A percentile compares a stretch with the other conserved stretches of the same genome.
phyloP scores from a whole-genome alignment of 2,113 vertebrate species.

The Apaloderma vittatum region DNA sequence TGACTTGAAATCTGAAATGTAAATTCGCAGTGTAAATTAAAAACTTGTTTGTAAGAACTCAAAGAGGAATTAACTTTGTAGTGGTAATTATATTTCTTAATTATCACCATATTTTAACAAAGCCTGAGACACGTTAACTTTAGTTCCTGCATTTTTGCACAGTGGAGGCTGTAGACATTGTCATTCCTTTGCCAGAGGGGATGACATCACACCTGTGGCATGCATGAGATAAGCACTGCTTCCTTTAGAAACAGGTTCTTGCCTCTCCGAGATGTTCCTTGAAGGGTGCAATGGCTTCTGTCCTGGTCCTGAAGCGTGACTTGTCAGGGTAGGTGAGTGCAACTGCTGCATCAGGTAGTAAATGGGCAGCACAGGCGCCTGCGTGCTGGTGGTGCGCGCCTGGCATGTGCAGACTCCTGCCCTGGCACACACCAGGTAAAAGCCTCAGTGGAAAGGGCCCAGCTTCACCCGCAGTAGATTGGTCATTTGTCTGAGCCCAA shows the following conservation, averaged over 20 bases:
- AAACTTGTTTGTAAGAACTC: slow-evolving; percentile 65
- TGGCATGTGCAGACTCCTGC: not conserved
- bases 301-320: not conserved
- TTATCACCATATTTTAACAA: slow-evolving; percentile 22
- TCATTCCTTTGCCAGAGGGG: not conserved
- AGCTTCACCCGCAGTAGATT: not conserved
- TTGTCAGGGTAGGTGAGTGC: not conserved
- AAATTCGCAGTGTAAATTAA: slow-evolving; percentile 65
- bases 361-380: fast-evolving
- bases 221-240: slow-evolving; percentile 25
- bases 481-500: not conserved
- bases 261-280: not conserved
- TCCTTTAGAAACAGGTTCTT: not conserved
- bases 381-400: not conserved
- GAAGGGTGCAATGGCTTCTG: not conserved
- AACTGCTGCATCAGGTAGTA: not conserved
- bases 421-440: not conserved
- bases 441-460: not conserved
- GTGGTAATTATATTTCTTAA: slow-evolving; percentile 38
- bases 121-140: not conserved
- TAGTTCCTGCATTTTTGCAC: slow-evolving; percentile 25
- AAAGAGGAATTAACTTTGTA: slow-evolving; percentile 65
- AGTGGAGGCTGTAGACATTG: not conserved
- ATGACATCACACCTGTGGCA: slow-evolving; percentile 47
- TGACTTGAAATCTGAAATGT: slow-evolving; percentile 55